A percentile compares a stretch with the other conserved stretches of the same genome.
Conservation (phyloP, 2,797 vertebrate genomes). For the Enteromius anoplus region DNA sequence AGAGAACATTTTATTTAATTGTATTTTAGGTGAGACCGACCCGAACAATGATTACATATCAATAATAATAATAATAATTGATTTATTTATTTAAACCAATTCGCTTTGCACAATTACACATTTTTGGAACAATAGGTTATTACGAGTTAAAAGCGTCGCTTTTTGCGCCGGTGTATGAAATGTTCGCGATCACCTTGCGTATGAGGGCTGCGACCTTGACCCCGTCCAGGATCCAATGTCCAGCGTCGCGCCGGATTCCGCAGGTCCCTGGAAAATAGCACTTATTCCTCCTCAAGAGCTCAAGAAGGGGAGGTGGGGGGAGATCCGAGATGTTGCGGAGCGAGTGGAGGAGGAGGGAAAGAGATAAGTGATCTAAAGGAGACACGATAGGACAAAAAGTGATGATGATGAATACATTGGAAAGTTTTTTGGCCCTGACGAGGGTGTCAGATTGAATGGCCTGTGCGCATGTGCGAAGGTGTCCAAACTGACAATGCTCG, state of each 20-base stretch:
- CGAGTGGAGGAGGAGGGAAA: conserved; percentile 79
- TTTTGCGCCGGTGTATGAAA: background rate
- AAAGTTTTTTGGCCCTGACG: conserved; percentile 98
- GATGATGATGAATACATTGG: conserved; percentile 99
- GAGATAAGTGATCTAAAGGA: conserved; percentile 94
- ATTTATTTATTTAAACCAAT: conserved; percentile 31
- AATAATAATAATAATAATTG: conserved; percentile 13
- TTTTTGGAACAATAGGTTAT: background rate
- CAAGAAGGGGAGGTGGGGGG: conserved; percentile 69
- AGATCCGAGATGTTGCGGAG: conserved; percentile 72
- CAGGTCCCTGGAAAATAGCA: conserved; percentile 74
- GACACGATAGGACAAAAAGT: conserved; percentile 89
- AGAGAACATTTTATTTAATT: background rate
- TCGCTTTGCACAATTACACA: background rate
- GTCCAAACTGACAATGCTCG: conserved; percentile 99
- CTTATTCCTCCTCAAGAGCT: conserved; percentile 86
- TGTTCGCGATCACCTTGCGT: conserved; percentile 49
- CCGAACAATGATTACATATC: conserved; percentile 12
- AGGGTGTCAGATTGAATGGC: conserved; percentile 99
- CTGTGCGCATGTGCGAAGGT: conserved; percentile 99
- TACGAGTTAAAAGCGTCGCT: background rate
- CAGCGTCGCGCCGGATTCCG: conserved; percentile 71
- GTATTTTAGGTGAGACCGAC: background rate
- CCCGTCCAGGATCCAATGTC: conserved; percentile 75
- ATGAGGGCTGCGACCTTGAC: conserved; percentile 75